A percentile compares a stretch with the other conserved stretches of the same genome.
Conservation (phyloP, 1,140 invertebrate genomes). For the Globodera rostochiensis region DNA sequence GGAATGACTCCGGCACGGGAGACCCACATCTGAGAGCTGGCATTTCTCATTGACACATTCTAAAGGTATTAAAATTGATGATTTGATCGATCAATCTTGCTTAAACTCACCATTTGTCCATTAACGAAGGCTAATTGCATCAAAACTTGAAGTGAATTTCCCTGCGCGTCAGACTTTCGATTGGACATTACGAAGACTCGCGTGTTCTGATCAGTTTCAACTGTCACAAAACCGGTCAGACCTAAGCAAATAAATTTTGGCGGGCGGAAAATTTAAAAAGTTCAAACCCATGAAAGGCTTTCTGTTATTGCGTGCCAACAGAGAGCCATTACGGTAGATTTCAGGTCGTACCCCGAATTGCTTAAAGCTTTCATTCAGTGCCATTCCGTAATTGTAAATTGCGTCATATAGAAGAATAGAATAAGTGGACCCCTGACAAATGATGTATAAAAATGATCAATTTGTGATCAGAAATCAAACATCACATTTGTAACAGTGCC, state of each 20-base stretch:
- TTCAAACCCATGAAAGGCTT: slow-evolving; percentile 29
- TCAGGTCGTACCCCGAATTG: slow-evolving; percentile 32
- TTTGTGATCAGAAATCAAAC: slow-evolving; percentile 18
- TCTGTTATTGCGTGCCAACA: slow-evolving; percentile 37
- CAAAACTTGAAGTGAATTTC: slow-evolving; percentile 6
- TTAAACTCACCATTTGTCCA: not conserved
- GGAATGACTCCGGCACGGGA: slow-evolving; percentile 34
- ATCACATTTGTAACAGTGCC: slow-evolving; percentile 36
- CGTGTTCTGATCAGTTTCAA: slow-evolving; percentile 5
- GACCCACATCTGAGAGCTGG: slow-evolving; percentile 33
- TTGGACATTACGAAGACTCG: not conserved
- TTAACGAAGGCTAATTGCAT: not conserved
- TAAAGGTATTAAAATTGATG: not conserved
- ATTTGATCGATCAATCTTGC: not conserved
- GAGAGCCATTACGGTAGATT: slow-evolving; percentile 42
- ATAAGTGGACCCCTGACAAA: slow-evolving; percentile 41
- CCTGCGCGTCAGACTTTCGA: not conserved
- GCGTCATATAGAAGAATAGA: slow-evolving; percentile 45
- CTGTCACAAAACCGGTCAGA: slow-evolving; percentile 24
- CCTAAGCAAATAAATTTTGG: not conserved
- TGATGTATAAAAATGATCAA: slow-evolving; percentile 17
- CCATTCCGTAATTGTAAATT: slow-evolving; percentile 43
- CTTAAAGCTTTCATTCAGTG: slow-evolving; percentile 40
- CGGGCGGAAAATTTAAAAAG: slow-evolving; percentile 6
- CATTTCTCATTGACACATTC: not conserved